Evolutionary conservation across 2,797 vertebrate species (phyloP).

Genomic region (Clarias platycephalus): DNA sequence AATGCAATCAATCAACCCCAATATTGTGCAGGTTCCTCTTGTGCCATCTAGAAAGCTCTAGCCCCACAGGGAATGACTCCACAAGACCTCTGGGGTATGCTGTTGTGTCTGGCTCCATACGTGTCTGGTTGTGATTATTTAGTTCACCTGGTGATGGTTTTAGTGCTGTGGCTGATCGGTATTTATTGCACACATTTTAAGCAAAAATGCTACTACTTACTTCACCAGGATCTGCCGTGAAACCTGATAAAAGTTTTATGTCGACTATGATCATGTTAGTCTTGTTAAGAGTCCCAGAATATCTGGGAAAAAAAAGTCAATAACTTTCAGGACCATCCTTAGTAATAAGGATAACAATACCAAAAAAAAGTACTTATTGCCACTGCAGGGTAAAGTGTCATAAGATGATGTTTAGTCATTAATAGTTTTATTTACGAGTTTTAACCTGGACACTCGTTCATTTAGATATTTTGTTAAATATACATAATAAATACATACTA

Average conservation of each 20-base stretch:
- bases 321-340: neutral
- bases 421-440: neutral
- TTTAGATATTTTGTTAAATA: too few species aligned
- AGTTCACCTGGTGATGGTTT: too few species aligned
- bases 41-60: too few species aligned
- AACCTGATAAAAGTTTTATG: slow-evolving; percentile 53
- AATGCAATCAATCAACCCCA: too few species aligned
- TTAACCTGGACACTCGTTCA: neutral
- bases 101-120: too few species aligned
- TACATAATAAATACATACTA: too few species aligned
- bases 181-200: neutral
- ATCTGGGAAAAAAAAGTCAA: slow-evolving; percentile 33
- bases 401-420: neutral
- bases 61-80: too few species aligned
- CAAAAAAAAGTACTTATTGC: neutral
- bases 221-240: slow-evolving; percentile 44
- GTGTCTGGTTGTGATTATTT: too few species aligned
- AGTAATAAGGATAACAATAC: neutral
- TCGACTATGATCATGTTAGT: slow-evolving; percentile 56
- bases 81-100: too few species aligned
- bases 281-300: slow-evolving; percentile 23
- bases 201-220: neutral
- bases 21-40: too few species aligned
- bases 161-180: too few species aligned
- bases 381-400: neutral